phyloP scores from a whole-genome alignment of 2,113 vertebrate species.

The Trichomycterus rosablanca region DNA sequence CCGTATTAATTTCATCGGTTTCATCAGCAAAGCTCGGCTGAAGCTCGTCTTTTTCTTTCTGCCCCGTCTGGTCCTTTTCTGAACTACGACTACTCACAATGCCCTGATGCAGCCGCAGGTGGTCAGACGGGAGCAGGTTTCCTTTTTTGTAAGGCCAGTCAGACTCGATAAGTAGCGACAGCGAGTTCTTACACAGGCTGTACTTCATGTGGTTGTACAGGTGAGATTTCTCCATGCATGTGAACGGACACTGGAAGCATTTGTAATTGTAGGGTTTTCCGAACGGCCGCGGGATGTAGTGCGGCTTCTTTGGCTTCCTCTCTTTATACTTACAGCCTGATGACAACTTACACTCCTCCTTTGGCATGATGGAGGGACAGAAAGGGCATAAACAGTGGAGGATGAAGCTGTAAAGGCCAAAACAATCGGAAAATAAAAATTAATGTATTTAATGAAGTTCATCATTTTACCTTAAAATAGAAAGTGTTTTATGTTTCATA shows the following conservation, averaged over 20 bases:
- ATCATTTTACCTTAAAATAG: too few species aligned
- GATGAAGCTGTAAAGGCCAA: background rate
- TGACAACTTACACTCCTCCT: constrained; percentile 80
- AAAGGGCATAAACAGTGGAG: background rate
- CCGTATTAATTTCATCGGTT: constrained; percentile 46
- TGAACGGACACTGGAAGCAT: constrained; percentile 98
- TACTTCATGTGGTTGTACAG: constrained; percentile 99
- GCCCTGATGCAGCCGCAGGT: constrained; percentile 73
- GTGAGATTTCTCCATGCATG: constrained; percentile 98
- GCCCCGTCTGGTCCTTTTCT: constrained; percentile 53
- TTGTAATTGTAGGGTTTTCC: constrained; percentile 99
- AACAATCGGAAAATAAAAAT: background rate
- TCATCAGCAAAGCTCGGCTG: constrained; percentile 62
- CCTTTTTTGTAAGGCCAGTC: constrained; percentile 90
- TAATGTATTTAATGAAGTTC: too few species aligned
- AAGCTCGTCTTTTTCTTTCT: constrained; percentile 34
- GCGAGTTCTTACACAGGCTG: constrained; percentile 96
- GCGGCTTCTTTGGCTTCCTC: constrained; percentile 94
- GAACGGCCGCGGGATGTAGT: constrained; percentile 94
- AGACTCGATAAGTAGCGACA: constrained; percentile 89
- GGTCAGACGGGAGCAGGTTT: constrained; percentile 74
- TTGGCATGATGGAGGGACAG: constrained; percentile 74
- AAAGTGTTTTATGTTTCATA: too few species aligned
- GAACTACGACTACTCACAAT: constrained; percentile 43
- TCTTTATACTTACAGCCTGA: constrained; percentile 82